Base-by-base conservation (phyloP, 2,113 vertebrate species). In the Sphyrna mokarran region DNA sequence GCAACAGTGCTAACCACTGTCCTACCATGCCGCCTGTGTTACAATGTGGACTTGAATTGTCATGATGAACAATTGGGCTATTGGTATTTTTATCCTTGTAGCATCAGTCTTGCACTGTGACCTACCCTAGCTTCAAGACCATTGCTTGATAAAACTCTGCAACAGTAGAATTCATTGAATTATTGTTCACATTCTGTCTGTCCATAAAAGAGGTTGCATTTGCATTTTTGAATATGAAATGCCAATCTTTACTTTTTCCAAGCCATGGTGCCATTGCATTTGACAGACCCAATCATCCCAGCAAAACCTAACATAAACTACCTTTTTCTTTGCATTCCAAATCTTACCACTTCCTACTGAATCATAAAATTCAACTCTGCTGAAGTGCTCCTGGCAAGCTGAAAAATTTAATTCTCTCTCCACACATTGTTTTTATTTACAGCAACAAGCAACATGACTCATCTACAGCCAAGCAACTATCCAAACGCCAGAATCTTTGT, bases 341-440 rank as follows among this genome's bases (percentile, higher is more conserved):
- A 93, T 22, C 61, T 93, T 61, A 93, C 61, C 61, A 93, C 89
- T 93, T 93, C 89, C 89, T 93, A 66, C 61, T 93, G 89, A 66
- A 93, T 66, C 63, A 66, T 93, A 66, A 93, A 68, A 93, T 66
- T 93, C 61, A 93, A 93, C 16, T 93, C 89, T 66, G 89, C 58
- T 93, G 68, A 93, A 93, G n/a, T 18, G 63, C 87, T 68, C 37
- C 89, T 93, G 89, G 89, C 89, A 93, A 37, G 89, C 63, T 18
- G 40, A 66, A 23, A 54, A 66, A 33, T n/a, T 37, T 37, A 66
- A 93, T 93, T 93, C 61, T 33, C 89, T 66, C 61, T 93, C 13
- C 89, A 68, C 89, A 93, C 61, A 33, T 66, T 93, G 89, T 66
- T 93, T 93, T 93, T 93, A 93, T 93, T 93, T 93, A 93, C 61